Evolutionary conservation across 2,113 vertebrate genomes (phyloP).

Genomic region (Sisor rabdophorus): DNA sequence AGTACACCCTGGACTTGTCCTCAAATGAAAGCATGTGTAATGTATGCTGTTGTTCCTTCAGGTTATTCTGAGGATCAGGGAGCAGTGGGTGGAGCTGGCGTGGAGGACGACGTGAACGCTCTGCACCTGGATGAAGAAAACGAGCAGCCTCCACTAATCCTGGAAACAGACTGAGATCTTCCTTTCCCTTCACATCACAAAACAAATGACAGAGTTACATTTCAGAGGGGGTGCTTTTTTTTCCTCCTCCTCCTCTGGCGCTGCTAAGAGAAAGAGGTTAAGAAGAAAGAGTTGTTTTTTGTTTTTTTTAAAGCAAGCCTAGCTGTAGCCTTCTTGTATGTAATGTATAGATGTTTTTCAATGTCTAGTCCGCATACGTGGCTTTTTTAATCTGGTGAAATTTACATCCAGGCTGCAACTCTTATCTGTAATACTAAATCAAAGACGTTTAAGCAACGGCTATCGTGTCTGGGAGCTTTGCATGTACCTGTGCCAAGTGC

Average conservation of each 20-base stretch:
- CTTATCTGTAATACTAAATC: slow-evolving; percentile 40
- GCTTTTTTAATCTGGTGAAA: slow-evolving; percentile 62
- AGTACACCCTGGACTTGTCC: not conserved
- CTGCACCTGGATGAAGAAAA: slow-evolving; percentile 90
- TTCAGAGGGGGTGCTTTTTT: slow-evolving; percentile 62
- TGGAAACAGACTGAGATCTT: slow-evolving; percentile 81
- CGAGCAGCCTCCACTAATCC: slow-evolving; percentile 95
- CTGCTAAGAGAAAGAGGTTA: slow-evolving; percentile 80
- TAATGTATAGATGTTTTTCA: slow-evolving; percentile 54
- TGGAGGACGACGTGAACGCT: slow-evolving; percentile 85
- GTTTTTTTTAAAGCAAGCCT: slow-evolving; percentile 64
- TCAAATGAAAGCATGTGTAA: not conserved
- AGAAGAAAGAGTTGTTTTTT: slow-evolving; percentile 71
- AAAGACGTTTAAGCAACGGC: slow-evolving; percentile 54
- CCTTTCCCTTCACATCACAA: slow-evolving; percentile 41
- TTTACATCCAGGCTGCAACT: slow-evolving; percentile 23
- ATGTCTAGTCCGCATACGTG: slow-evolving; percentile 62
- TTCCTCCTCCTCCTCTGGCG: slow-evolving; percentile 63
- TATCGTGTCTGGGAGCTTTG: slow-evolving; percentile 78
- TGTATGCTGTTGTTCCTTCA: slow-evolving; percentile 46
- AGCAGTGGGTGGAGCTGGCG: slow-evolving; percentile 81
- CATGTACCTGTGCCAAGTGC: slow-evolving; percentile 89
- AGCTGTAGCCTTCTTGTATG: slow-evolving; percentile 73
- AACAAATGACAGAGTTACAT: slow-evolving; percentile 67
- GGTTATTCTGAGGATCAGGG: slow-evolving; percentile 92